These are phyloP conservation scores for Gymnoscopelus microlampas DNA, from an alignment of 2,797 vertebrate species.

Conservation along the genomic window DNA sequence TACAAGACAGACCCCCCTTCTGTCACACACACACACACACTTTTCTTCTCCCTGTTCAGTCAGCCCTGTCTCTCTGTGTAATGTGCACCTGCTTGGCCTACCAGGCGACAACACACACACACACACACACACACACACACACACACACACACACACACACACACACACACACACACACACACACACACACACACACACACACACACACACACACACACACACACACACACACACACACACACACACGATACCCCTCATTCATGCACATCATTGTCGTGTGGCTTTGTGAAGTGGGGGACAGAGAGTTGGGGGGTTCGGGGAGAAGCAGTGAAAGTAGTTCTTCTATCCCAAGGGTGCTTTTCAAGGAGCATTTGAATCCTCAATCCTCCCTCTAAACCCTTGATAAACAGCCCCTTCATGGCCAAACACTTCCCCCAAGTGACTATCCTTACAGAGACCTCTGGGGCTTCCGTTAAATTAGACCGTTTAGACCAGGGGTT, in stretches of 20 bases:
- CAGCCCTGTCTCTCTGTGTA: conserved; percentile 65
- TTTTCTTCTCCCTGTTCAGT: conserved; percentile 53
- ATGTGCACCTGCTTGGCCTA: conserved; percentile 72
- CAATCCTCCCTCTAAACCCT: conserved; percentile 19
- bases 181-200: neutral
- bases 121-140: conserved; percentile 24
- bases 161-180: conserved; percentile 5
- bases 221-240: neutral
- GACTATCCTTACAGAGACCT: neutral
- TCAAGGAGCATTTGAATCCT: conserved; percentile 32
- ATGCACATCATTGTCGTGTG: conserved; percentile 51
- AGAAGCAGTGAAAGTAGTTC: neutral
- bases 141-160: neutral
- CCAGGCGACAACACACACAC: conserved; percentile 23
- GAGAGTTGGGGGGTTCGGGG: neutral
- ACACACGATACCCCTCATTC: conserved; percentile 15
- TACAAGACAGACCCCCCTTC: conserved; percentile 56
- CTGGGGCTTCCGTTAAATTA: neutral
- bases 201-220: neutral
- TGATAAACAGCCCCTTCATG: conserved; percentile 15
- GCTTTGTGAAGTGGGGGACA: conserved; percentile 17
- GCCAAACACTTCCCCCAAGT: neutral
- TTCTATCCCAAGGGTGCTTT: conserved; percentile 25
- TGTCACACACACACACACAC: conserved; percentile 19
- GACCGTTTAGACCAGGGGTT: neutral